Conservation (phyloP, 2,888 invertebrate genomes). For the Catocala fraxini region DNA sequence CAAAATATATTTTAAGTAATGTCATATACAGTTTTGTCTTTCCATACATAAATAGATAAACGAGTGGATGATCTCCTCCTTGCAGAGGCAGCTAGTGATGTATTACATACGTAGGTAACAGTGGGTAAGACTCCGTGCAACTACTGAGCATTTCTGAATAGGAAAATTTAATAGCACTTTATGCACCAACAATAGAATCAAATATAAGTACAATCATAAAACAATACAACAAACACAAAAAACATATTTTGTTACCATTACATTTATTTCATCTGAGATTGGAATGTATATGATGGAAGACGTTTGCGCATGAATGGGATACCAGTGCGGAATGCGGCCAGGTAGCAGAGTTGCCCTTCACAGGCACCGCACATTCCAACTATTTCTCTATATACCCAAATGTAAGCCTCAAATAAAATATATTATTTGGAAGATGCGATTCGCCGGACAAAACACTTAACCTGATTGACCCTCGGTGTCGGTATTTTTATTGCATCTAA, state of each 20-base stretch:
- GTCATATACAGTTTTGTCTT: no score
- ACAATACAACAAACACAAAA: conserved; percentile 4
- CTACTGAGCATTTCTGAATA: no score
- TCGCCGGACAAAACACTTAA: conserved; percentile 76
- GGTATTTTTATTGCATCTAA: conserved; percentile 80
- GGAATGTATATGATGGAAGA: conserved; percentile 39
- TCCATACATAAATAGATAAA: no score
- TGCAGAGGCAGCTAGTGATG: no score
- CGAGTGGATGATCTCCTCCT: no score
- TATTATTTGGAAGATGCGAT: conserved; percentile 67
- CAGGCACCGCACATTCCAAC: conserved; percentile 59
- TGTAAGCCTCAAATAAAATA: conserved; percentile 74
- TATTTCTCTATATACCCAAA: conserved; percentile 68
- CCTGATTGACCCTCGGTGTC: conserved; percentile 78
- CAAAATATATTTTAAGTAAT: no score
- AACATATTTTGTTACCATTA: conserved; percentile 39
- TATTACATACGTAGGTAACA: no score
- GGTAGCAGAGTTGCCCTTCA: conserved; percentile 17
- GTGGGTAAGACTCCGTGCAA: no score
- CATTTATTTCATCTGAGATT: conserved; percentile 41
- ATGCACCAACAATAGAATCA: no score
- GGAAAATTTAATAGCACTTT: no score
- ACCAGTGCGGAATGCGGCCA: conserved; percentile 29
- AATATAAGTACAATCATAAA: background rate
- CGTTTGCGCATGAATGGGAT: conserved; percentile 34